Evolutionary conservation across 2,113 vertebrate species (phyloP), one percentile per base, ranked within the genome.

Genomic region (Sterna hirundo): DNA sequence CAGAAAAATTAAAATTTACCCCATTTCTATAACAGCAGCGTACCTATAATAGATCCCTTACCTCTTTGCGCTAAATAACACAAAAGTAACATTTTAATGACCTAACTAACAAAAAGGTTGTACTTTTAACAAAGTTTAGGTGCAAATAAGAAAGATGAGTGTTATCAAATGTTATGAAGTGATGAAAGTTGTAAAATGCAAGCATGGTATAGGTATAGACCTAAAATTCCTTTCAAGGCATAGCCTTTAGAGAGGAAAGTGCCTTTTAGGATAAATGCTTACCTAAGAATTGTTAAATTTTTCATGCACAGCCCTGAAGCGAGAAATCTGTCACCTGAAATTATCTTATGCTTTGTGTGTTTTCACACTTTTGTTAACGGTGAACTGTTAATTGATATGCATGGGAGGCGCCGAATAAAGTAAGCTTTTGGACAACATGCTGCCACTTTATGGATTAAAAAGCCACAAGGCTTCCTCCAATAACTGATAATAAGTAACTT

Each of bases 211-310:
- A n/a, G n/a, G n/a, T n/a, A n/a, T 57, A 68, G 70, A 74, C 69
- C 62, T 86, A 66, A 86, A 95, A 93, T 86, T 94, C 62, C 66
- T 83, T 52, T 46, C 49, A 69, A 81, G 20, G 42, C 68, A 75
- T 60, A 74, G 58, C 26, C 19, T 89, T 92, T 64, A 29, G 38
- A 76, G 36, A 64, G 49, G 27, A 86, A 88, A 94, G 69, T 82
- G 47, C 55, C 90, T 84, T 91, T 96, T 92, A 91, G 88, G 83
- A 89, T 95, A 95, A 90, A 94, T 92, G 72, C 83, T 89, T 96
- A 92, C 88, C 94, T 95, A 95, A 96, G 90, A 93, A 92, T 94
- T 89, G 38, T 94, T 92, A 86, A 96, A 92, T 96, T 92, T 96
- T 96, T 96, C 47, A 96, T 92, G 83, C 47, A 25, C 57, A 91